Evolutionary conservation across 2,888 invertebrate species (phyloP).

Genomic region (Xanthia icteritia): DNA sequence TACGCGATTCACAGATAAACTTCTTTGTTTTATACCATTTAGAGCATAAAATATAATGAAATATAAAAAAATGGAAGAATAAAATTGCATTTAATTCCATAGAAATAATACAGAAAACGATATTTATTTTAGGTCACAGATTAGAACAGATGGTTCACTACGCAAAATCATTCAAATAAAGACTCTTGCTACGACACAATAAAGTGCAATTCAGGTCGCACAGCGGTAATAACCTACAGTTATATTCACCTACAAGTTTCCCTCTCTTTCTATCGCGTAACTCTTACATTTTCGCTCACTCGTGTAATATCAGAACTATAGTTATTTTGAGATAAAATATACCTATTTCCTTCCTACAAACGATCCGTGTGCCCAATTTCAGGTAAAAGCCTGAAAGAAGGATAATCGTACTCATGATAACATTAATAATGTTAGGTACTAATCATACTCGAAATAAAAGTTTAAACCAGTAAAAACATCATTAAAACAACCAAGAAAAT

Average conservation of each 20-base stretch:
- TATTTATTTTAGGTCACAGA: not conserved
- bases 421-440: not conserved
- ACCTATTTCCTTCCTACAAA: not conserved
- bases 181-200: too few species aligned
- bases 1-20: not conserved
- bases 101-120: not conserved
- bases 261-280: too few species aligned
- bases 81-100: not conserved
- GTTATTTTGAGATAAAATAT: not conserved
- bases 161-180: too few species aligned
- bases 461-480: not conserved
- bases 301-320: not conserved
- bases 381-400: not conserved
- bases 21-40: not conserved
- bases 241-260: too few species aligned
- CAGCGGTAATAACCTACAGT: too few species aligned
- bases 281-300: too few species aligned
- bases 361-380: not conserved
- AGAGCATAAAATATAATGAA: not conserved
- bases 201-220: too few species aligned
- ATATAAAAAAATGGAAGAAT: not conserved
- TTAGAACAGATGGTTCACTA: too few species aligned
- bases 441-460: constrained; percentile 1
- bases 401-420: not conserved
- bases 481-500: not conserved